Evolutionary conservation across 2,113 vertebrate genomes (phyloP), one percentile per base, ranked within the genome.

Genomic region (Atherinomorus stipes): DNA sequence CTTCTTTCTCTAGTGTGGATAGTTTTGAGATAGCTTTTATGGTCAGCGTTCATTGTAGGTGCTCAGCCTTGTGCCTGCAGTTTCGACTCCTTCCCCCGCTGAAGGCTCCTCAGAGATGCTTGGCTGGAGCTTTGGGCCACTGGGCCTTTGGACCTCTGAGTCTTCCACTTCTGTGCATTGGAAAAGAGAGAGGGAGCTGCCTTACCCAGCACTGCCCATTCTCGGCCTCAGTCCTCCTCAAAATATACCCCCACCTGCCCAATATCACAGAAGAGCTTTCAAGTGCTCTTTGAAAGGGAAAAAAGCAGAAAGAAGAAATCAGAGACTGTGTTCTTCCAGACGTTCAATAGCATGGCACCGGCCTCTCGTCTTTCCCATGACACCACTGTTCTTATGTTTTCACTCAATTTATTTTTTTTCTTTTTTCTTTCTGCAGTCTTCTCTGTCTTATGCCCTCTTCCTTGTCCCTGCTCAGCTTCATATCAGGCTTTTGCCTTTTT

Each of bases 251-350:
- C 92, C 94, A 94, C 94, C 92, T 95, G 81, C 94, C 93, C 91
- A 87, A 93, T 95, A 92, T 92, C 93, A 93, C 91, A 84, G 89
- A 96, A 94, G 93, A 89, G 91, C 95, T 96, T 96, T 97, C 95
- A 96, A 96, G 95, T 93, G 93, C 92, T 95, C 93, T 95, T 95
- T 93, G 89, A 87, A 92, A 84, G 42, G 81, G 74, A 86, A 75
- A 74, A 85, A 81, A 76, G 75, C 90, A 80, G 74, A 84, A 74
- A 84, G 59, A 80, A 95, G 94, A 94, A 95, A 95, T 95, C 94
- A 94, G 85, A 90, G 89, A 89, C 92, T 90, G 93, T 93, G 94
- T 91, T 95, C 91, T 94, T 93, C 86, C 66, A 89, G 92, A 86
- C 85, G 78, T 93, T 95, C 92, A 91, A 93, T 95, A 89, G 84